phyloP scores from a whole-genome alignment of 2,888 invertebrate genomes.

The Aromia moschata region DNA sequence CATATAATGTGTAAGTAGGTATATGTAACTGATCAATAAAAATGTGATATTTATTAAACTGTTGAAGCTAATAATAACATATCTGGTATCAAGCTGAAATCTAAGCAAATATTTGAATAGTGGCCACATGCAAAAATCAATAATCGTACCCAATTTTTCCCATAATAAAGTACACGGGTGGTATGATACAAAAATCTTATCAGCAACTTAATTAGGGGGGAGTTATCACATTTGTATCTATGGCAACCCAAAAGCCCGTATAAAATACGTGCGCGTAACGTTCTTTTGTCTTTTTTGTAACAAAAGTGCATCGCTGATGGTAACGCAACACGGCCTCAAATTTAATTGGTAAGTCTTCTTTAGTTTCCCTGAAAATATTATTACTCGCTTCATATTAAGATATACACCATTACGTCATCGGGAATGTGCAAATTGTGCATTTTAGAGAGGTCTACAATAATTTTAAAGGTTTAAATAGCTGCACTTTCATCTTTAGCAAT shows the following conservation, averaged over 20 bases:
- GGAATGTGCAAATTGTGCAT: no score
- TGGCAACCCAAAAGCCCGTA: slow-evolving; percentile 44
- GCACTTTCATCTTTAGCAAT: no score
- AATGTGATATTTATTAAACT: slow-evolving; percentile 5
- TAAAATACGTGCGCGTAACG: slow-evolving; percentile 41
- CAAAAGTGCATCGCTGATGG: slow-evolving; percentile 25
- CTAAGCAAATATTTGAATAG: slow-evolving; percentile 25
- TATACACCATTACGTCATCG: no score
- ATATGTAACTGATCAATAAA: background rate
- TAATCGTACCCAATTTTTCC: slow-evolving; percentile 24
- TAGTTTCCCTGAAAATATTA: no score
- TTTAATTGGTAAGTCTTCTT: no score
- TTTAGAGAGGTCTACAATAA: no score
- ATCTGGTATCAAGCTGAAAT: slow-evolving; percentile 17
- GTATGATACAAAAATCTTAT: slow-evolving; percentile 28
- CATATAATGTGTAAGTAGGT: no score
- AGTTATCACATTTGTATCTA: slow-evolving; percentile 45
- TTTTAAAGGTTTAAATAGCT: no score
- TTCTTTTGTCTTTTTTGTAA: slow-evolving; percentile 36
- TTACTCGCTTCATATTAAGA: no score
- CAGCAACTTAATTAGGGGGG: slow-evolving; percentile 22
- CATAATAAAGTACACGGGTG: slow-evolving; percentile 12
- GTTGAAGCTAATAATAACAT: slow-evolving; percentile 15
- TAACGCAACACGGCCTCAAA: no score
- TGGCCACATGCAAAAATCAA: slow-evolving; percentile 28